Evolutionary conservation across 2,888 invertebrate species (phyloP).

Genomic region (Aricia artaxerxes): DNA sequence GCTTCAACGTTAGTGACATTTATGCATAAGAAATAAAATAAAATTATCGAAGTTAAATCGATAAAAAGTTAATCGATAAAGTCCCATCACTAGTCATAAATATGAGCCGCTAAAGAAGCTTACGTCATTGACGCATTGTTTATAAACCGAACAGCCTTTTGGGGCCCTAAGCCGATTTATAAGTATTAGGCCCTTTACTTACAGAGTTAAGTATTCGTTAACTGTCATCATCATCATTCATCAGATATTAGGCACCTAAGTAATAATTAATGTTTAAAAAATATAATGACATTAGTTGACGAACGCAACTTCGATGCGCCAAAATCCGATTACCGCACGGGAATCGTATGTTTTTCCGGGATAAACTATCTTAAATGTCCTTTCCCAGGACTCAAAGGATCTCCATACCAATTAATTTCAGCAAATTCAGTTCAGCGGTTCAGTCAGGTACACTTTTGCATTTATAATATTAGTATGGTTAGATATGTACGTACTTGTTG

Average conservation of each 20-base stretch:
- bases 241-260: neutral
- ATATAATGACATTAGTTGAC: neutral
- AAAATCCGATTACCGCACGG: too few species aligned
- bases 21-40: too few species aligned
- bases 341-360: too few species aligned
- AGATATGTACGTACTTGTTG: too few species aligned
- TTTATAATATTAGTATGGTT: too few species aligned
- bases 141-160: constrained; percentile 69
- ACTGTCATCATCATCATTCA: neutral
- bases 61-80: constrained; percentile 40
- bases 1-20: too few species aligned
- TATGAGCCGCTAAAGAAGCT: constrained; percentile 79
- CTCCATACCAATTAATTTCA: too few species aligned
- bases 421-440: too few species aligned
- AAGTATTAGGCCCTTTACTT: constrained; percentile 6
- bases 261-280: neutral
- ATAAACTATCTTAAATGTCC: too few species aligned
- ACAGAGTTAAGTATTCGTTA: constrained; percentile 5
- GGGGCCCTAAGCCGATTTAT: constrained; percentile 46
- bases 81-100: constrained; percentile 70
- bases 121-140: constrained; percentile 79
- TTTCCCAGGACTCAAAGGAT: too few species aligned
- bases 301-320: too few species aligned
- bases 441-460: too few species aligned
- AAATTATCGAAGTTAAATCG: constrained; percentile 40